Percentiles rank a stretch among this genome's conserved stretches.
Evolutionary conservation across 2,113 vertebrate genomes (phyloP).

Genomic region (Nannobrachium achirus): DNA sequence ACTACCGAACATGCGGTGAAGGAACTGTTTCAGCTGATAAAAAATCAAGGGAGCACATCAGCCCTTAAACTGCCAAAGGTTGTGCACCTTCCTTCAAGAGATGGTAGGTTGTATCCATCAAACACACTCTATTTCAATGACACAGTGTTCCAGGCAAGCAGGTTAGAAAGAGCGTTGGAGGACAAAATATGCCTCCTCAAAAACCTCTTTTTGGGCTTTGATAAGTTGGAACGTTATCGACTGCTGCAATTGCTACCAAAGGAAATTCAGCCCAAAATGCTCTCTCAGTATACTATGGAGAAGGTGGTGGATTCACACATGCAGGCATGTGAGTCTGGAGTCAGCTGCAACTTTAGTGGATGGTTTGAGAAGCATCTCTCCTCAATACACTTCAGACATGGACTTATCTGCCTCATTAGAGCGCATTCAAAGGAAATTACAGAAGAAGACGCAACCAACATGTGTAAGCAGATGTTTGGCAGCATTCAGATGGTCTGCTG

Average conservation of each 20-base stretch:
- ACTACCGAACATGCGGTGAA: constrained; percentile 66
- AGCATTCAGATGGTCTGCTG: constrained; percentile 82
- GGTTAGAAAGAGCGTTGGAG: constrained; percentile 47
- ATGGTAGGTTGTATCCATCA: constrained; percentile 78
- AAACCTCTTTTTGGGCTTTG: constrained; percentile 48
- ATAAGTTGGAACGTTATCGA: constrained; percentile 49
- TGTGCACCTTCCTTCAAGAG: constrained; percentile 80
- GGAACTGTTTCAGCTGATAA: constrained; percentile 75
- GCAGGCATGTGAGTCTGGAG: constrained; percentile 59
- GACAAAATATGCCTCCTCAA: constrained; percentile 72
- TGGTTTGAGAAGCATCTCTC: constrained; percentile 74
- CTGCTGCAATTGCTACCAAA: constrained; percentile 75
- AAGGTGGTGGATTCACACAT: constrained; percentile 57
- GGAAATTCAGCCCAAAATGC: constrained; percentile 62
- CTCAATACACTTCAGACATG: constrained; percentile 73
- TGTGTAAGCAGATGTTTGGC: constrained; percentile 68
- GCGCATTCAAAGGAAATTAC: constrained; percentile 60
- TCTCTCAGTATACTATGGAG: constrained; percentile 74
- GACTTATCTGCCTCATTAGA: constrained; percentile 79
- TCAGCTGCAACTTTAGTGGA: constrained; percentile 66
- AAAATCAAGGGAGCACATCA: background rate
- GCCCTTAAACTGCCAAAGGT: constrained; percentile 33
- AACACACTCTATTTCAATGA: constrained; percentile 78
- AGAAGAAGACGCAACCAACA: constrained; percentile 35
- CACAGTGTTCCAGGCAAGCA: constrained; percentile 61